Evolutionary conservation across 2,888 invertebrate species (phyloP).

Genomic region (Ectobius pallidus): DNA sequence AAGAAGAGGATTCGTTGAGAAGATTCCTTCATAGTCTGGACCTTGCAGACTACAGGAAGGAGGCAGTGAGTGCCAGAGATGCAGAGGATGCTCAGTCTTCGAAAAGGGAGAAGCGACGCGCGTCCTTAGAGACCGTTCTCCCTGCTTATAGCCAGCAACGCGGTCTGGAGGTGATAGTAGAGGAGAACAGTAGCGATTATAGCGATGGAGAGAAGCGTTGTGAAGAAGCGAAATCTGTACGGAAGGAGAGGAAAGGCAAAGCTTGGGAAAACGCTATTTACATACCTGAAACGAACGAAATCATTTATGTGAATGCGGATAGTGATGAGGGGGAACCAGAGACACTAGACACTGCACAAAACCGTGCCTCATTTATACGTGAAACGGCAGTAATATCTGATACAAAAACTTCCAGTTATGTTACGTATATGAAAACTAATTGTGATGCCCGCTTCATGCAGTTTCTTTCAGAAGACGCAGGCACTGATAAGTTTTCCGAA

Average conservation of each 20-base stretch:
- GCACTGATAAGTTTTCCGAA: constrained; percentile 14
- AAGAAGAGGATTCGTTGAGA: constrained; percentile 51
- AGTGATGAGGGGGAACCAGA: neutral
- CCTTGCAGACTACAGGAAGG: constrained; percentile 45
- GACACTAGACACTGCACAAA: neutral
- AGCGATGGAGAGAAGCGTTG: constrained; percentile 45
- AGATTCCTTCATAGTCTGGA: constrained; percentile 51
- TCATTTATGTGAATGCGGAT: constrained; percentile 2
- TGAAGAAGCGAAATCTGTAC: neutral
- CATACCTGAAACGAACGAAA: constrained; percentile 21
- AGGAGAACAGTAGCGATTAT: constrained; percentile 46
- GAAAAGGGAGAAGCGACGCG: neutral
- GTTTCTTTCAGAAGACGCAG: neutral
- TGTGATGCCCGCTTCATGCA: neutral
- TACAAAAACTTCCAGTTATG: neutral
- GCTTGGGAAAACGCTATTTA: constrained; percentile 30
- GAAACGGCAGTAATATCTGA: neutral
- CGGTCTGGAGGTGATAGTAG: constrained; percentile 46
- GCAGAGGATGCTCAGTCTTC: neutral
- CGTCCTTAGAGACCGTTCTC: neutral
- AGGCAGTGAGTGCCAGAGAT: neutral
- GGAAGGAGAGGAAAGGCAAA: neutral
- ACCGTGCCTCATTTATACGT: neutral
- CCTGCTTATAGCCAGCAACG: neutral
- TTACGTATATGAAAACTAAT: neutral